Base-by-base conservation (phyloP, 2,888 invertebrate species). In the Ophion costatus region DNA sequence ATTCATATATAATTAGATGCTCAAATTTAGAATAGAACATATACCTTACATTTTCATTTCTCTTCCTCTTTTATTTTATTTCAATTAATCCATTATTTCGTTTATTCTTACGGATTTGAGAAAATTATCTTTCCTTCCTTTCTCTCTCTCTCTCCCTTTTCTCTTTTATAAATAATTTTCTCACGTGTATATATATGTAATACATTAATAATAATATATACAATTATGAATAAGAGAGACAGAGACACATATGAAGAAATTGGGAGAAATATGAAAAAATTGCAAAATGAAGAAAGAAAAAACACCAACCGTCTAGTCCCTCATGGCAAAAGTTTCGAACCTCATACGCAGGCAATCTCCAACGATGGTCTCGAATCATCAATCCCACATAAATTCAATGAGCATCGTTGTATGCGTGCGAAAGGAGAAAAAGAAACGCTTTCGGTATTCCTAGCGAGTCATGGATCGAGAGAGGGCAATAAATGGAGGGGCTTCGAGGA, bases 401-500 rank as follows among this genome's bases (percentile, higher is more conserved):
- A 66, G 22, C 24, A 77, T 78, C 45, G 56, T n/a, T 51, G 17
- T 59, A 71, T 38, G 42, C 63, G 42, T 45, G 29, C 11, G 24
- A 59, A 56, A 56, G 4, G 69, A 74, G 51, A 71, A 64, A 67
- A 73, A 73, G 76, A 33, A 56, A 66, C 11, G 33, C 51, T 67
- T 42, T 77, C 67, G 38, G 77, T 77, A 67, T 77, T 77, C 77
- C 59, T 57, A 5, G 20, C 67, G 67, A 42, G 77, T 67, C 67
- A 17, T 24, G 64, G 11, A 10, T 7, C 22, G 61, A 24, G 61
- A 11, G 63, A 29, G 33, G 29, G 33, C 9, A 45, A 45, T 1
- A 45, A 22, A 42, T 69, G 22, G 69, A 22, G 69, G 69, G 69
- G 69, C 22, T 17, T 69, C 20, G 24, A 45, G 45, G 2, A 45